phyloP scores from a whole-genome alignment of 2,113 vertebrate species.

The Corythoichthys intestinalis region DNA sequence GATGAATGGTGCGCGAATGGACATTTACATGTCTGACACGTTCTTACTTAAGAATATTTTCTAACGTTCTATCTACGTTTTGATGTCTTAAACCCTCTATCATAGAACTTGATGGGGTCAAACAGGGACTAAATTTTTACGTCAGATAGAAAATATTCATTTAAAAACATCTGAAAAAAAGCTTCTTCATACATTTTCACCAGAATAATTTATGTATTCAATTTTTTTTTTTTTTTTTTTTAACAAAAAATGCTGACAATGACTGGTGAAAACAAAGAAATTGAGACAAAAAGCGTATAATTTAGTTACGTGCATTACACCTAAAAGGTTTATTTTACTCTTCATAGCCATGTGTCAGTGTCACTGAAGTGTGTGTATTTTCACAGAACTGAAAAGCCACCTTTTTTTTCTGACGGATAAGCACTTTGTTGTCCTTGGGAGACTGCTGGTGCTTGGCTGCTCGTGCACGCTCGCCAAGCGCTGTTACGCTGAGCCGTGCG shows the following conservation, averaged over 20 bases:
- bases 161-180: too few species aligned
- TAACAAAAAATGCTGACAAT: not conserved
- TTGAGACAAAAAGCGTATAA: slow-evolving; percentile 5
- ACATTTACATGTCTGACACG: too few species aligned
- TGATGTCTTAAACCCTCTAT: too few species aligned
- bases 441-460: slow-evolving; percentile 66
- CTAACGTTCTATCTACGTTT: too few species aligned
- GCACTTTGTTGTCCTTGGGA: slow-evolving; percentile 74
- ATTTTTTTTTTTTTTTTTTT: too few species aligned
- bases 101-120: too few species aligned
- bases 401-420: slow-evolving; percentile 59
- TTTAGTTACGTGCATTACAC: slow-evolving; percentile 3
- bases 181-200: too few species aligned
- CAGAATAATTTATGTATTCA: too few species aligned
- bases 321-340: slow-evolving; percentile 32
- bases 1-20: too few species aligned
- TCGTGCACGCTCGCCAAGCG: slow-evolving; percentile 49
- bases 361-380: slow-evolving; percentile 19
- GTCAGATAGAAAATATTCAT: too few species aligned
- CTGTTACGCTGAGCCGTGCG: slow-evolving; percentile 59
- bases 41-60: too few species aligned
- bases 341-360: slow-evolving; percentile 23
- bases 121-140: too few species aligned
- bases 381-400: slow-evolving; percentile 44
- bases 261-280: not conserved